phyloP scores from a whole-genome alignment of 1,140 invertebrate genomes.

The Doryteuthis pealeii region DNA sequence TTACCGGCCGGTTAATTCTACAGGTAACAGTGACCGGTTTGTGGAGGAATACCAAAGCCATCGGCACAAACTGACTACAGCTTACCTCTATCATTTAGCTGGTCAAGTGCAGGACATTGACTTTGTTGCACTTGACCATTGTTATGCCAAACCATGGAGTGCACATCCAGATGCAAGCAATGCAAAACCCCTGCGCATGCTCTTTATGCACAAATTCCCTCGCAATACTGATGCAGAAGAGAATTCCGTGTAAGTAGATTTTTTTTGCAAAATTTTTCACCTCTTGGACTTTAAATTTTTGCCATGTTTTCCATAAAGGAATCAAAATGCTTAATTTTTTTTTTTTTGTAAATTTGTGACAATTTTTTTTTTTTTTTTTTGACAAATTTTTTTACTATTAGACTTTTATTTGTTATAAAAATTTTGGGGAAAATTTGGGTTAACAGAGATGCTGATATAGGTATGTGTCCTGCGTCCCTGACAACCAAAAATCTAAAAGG shows the following conservation, averaged over 20 bases:
- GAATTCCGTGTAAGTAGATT: conserved; percentile 3
- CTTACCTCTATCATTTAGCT: conserved; percentile 29
- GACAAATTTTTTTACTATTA: too few relatives aligned
- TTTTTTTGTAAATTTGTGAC: neutral
- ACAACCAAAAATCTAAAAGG: too few relatives aligned
- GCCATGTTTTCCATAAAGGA: neutral
- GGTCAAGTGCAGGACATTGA: conserved; percentile 41
- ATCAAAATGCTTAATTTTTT: neutral
- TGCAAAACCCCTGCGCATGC: conserved; percentile 64
- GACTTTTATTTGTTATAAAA: too few relatives aligned
- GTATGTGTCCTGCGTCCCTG: too few relatives aligned
- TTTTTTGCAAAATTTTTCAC: neutral
- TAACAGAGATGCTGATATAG: too few relatives aligned
- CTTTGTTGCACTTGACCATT: conserved; percentile 66
- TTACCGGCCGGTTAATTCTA: neutral
- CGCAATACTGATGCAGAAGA: conserved; percentile 18
- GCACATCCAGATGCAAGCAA: conserved; percentile 70
- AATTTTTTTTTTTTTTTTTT: neutral
- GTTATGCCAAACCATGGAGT: conserved; percentile 73
- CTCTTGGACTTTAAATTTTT: too few relatives aligned
- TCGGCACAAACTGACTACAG: conserved; percentile 5
- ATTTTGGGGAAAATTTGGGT: too few relatives aligned
- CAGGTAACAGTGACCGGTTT: neutral
- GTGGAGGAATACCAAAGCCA: conserved; percentile 9
- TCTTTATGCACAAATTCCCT: conserved; percentile 59